Evolutionary conservation across 2,113 vertebrate genomes (phyloP), one percentile per base, ranked within the genome.

Genomic region (Panurus biarmicus): DNA sequence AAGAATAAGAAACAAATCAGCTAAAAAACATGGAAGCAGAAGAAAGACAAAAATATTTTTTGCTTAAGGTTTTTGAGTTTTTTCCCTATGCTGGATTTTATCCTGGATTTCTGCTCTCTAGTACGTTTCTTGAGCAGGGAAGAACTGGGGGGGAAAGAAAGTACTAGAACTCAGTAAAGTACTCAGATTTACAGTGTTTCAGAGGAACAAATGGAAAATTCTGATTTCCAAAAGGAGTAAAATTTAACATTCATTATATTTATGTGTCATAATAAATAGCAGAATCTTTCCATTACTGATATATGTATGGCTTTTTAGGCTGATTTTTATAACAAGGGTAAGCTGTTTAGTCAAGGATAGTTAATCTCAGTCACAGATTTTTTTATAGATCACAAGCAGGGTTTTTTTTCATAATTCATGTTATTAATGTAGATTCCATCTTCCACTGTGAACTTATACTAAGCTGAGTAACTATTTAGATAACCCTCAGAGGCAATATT

Each of bases 381-480:
- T 79, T 81, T 86, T 56, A 79, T 72, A 85, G 40, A 90, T 85
- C 40, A 72, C 10, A 61, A 13, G 3, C 3, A 36, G 51, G 11
- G 4, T 0, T 51, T 93, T 71, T 67, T 50, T 80, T 44, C 4
- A 1, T 87, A 54, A 87, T 64, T 75, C 45, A 44, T 45, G 42
- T 87, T 94, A 78, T 89, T 93, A 94, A 85, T 76, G 64, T 54
- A 76, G 77, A 95, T 87, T 93, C 81, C 85, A 83, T 87, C 74
- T 95, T 94, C 54, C 25, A 71, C 71, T 76, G n/a, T 94, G 91
- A 94, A 91, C 22, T 96, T 94, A 44, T 25, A 28, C n/a, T 91
- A 87, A 69, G 40, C 20, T 91, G 84, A 87, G 6, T 87, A 94
- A 85, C 81, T 95, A 87, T 95, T 96, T 96, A 94, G 94, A 93